These are phyloP conservation scores for Drosophila aldrichi DNA, from an alignment of 2,888 invertebrate species.

Conservation along the genomic window DNA sequence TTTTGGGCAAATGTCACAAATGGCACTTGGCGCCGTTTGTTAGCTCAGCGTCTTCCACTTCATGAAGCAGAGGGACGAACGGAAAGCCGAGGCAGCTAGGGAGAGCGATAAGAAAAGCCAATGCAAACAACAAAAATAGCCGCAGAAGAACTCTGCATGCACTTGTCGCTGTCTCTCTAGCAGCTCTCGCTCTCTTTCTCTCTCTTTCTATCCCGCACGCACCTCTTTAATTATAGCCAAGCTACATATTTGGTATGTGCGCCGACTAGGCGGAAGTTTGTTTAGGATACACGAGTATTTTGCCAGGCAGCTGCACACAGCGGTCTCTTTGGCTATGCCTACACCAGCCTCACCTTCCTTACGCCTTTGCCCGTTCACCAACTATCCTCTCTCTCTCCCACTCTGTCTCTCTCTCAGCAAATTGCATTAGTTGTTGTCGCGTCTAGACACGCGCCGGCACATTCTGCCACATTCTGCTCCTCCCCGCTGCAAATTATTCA, in stretches of 20 bases:
- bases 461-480: slow-evolving; percentile 12
- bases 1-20: slow-evolving; percentile 64
- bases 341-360: neutral
- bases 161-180: slow-evolving; percentile 35
- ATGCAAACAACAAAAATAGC: slow-evolving; percentile 35
- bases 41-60: slow-evolving; percentile 30
- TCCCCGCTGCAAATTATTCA: slow-evolving; percentile 28
- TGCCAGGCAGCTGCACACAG: slow-evolving; percentile 46
- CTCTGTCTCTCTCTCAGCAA: neutral
- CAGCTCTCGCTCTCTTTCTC: neutral
- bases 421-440: slow-evolving; percentile 20
- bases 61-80: neutral
- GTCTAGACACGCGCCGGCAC: slow-evolving; percentile 39
- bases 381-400: neutral
- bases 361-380: neutral
- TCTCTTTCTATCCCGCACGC: neutral
- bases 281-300: slow-evolving; percentile 67
- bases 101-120: neutral
- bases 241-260: slow-evolving; percentile 50
- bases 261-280: slow-evolving; percentile 69
- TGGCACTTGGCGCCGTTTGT: slow-evolving; percentile 58
- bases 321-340: slow-evolving; percentile 8
- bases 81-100: neutral
- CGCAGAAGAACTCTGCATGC: slow-evolving; percentile 30
- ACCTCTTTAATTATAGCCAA: slow-evolving; percentile 65